These are phyloP conservation scores for Eilema caniola DNA, from an alignment of 2,888 invertebrate genomes.

Conservation along the genomic window DNA sequence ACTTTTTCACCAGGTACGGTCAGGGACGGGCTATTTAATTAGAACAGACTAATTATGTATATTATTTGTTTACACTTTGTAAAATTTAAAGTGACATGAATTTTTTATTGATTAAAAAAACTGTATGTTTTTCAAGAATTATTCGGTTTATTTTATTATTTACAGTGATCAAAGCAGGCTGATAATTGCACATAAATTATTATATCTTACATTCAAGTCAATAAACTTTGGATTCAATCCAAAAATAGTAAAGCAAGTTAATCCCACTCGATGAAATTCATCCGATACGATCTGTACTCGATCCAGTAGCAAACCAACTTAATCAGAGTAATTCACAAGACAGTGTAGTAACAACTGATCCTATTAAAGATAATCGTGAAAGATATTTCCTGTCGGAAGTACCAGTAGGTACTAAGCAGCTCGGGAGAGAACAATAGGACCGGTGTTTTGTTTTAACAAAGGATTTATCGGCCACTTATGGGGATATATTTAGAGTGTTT, in stretches of 20 bases:
- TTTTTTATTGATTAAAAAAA: too few relatives aligned
- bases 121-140: neutral
- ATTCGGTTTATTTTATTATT: too few relatives aligned
- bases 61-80: too few relatives aligned
- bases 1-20: too few relatives aligned
- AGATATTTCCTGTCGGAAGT: conserved; percentile 39
- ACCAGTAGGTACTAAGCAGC: conserved; percentile 29
- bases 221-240: neutral
- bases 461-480: conserved; percentile 54
- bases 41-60: too few relatives aligned
- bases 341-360: conserved; percentile 50
- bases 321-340: conserved; percentile 51
- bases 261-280: neutral
- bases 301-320: conserved; percentile 44
- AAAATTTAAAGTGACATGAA: too few relatives aligned
- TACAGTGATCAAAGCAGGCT: neutral
- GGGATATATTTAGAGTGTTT: conserved; percentile 40
- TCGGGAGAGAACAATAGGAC: conserved; percentile 41
- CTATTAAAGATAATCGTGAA: conserved; percentile 59
- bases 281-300: conserved; percentile 20
- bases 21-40: too few relatives aligned
- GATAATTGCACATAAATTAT: neutral
- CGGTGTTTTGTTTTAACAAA: conserved; percentile 55
- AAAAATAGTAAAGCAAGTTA: neutral
- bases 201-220: neutral